Percentiles rank a stretch among this genome's conserved stretches.
phyloP scores from a whole-genome alignment of 2,113 vertebrate species.

The Deroptyus accipitrinus region DNA sequence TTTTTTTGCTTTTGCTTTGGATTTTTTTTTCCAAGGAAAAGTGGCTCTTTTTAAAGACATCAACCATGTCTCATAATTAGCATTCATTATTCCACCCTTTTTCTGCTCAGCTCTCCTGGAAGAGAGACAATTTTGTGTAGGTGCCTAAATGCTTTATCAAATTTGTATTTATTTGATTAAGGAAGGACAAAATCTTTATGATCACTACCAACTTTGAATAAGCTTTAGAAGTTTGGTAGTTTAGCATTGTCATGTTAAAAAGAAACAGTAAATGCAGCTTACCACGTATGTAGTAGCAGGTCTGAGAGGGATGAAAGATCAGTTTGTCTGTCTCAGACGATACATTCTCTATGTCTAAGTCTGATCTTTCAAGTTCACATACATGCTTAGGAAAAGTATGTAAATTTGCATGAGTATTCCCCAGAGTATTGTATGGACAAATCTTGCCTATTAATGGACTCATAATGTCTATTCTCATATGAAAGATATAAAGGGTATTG shows the following conservation, averaged over 20 bases:
- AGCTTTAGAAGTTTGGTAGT: neutral
- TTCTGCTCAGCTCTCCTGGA: neutral
- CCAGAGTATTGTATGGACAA: constrained; percentile 57
- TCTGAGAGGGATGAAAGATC: neutral
- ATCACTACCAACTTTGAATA: neutral
- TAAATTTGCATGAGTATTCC: constrained; percentile 59
- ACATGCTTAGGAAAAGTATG: constrained; percentile 51
- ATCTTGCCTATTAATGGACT: constrained; percentile 59
- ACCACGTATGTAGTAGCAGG: neutral
- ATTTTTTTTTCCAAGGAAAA: neutral
- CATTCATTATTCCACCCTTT: neutral
- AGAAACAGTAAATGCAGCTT: neutral
- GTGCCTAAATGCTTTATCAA: neutral
- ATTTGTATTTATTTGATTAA: neutral
- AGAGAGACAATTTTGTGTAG: neutral
- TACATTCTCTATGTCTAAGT: neutral
- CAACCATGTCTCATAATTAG: neutral
- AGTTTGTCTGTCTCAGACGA: neutral
- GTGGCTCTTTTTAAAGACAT: neutral
- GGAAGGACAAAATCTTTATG: neutral
- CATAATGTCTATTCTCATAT: constrained; percentile 57
- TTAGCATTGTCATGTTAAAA: neutral
- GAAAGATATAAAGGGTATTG: constrained; percentile 54
- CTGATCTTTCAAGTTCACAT: constrained; percentile 41
- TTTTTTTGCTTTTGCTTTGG: neutral